phyloP scores from a whole-genome alignment of 2,113 vertebrate genomes.

The Dicerorhinus sumatrensis region DNA sequence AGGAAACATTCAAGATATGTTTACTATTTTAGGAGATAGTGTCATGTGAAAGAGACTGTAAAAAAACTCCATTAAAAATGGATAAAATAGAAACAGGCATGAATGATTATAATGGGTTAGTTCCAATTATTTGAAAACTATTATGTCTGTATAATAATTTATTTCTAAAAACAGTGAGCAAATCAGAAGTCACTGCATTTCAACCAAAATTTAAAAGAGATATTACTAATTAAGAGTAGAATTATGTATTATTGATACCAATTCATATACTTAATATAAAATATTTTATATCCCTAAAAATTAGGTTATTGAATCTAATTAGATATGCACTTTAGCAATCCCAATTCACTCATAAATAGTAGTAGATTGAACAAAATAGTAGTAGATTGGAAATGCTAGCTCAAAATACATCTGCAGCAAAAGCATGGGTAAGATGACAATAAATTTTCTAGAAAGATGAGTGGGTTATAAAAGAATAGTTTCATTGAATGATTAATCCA shows the following conservation, averaged over 20 bases:
- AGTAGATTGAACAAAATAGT: slow-evolving; percentile 54
- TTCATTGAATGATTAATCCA: slow-evolving; percentile 40
- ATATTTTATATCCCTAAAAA: slow-evolving; percentile 45
- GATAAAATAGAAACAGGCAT: slow-evolving; percentile 15
- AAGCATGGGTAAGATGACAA: not conserved
- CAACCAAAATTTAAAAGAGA: slow-evolving; percentile 25
- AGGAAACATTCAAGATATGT: not conserved
- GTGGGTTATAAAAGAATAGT: slow-evolving; percentile 38
- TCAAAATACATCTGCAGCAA: slow-evolving; percentile 33
- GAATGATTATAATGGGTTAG: not conserved
- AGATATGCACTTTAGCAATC: slow-evolving; percentile 1
- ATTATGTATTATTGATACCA: slow-evolving; percentile 32
- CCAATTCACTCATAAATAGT: not conserved
- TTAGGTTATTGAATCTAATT: slow-evolving; percentile 32
- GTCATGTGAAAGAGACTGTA: not conserved
- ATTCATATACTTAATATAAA: slow-evolving; percentile 14
- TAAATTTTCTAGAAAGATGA: slow-evolving; percentile 57
- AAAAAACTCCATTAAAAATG: not conserved
- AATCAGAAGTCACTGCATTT: slow-evolving; percentile 33
- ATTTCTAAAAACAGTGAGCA: not conserved
- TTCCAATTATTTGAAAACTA: slow-evolving; percentile 45
- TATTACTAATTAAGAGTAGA: slow-evolving; percentile 58
- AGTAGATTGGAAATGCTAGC: slow-evolving; percentile 25
- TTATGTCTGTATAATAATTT: slow-evolving; percentile 39
- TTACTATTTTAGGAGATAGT: not conserved